A percentile compares a stretch with the other conserved stretches of the same genome.
These are phyloP conservation scores for Coccyzus lansbergi DNA, from an alignment of 2,797 vertebrate species.

Conservation along the genomic window DNA sequence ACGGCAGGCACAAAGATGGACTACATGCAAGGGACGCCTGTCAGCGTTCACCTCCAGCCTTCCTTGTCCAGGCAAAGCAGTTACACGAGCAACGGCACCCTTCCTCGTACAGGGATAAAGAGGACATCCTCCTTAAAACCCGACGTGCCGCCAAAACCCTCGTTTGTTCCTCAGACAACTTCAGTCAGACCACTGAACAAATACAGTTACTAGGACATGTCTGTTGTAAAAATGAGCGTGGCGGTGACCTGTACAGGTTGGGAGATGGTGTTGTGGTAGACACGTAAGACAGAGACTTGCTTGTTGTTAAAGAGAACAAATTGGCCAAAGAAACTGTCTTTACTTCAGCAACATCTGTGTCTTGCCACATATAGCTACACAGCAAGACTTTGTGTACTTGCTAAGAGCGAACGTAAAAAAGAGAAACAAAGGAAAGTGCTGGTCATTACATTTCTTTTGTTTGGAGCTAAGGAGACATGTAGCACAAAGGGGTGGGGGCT, in stretches of 20 bases:
- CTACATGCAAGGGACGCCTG: conserved; percentile 88
- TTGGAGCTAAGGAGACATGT: conserved; percentile 74
- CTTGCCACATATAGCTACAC: conserved; percentile 71
- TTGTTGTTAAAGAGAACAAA: conserved; percentile 80
- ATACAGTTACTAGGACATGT: conserved; percentile 90
- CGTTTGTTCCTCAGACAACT: conserved; percentile 91
- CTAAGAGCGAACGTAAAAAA: conserved; percentile 35
- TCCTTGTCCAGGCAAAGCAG: conserved; percentile 93
- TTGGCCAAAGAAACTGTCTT: conserved; percentile 90
- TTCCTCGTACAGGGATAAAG: conserved; percentile 95
- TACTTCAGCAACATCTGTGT: conserved; percentile 76
- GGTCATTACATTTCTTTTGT: conserved; percentile 83
- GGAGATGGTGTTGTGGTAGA: conserved; percentile 69
- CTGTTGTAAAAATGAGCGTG: conserved; percentile 60
- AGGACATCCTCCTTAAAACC: conserved; percentile 96
- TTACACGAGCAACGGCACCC: conserved; percentile 93
- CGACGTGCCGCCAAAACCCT: conserved; percentile 97
- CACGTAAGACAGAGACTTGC: conserved; percentile 78
- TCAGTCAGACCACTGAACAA: conserved; percentile 96
- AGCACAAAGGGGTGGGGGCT: conserved; percentile 74
- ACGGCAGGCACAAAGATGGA: conserved; percentile 92
- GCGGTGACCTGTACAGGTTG: conserved; percentile 70
- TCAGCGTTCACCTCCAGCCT: conserved; percentile 89
- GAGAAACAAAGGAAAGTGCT: conserved; percentile 81
- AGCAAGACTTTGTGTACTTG: conserved; percentile 67